These are phyloP conservation scores for Zootermopsis nevadensis DNA, from an alignment of 2,888 invertebrate genomes.

Conservation along the genomic window DNA sequence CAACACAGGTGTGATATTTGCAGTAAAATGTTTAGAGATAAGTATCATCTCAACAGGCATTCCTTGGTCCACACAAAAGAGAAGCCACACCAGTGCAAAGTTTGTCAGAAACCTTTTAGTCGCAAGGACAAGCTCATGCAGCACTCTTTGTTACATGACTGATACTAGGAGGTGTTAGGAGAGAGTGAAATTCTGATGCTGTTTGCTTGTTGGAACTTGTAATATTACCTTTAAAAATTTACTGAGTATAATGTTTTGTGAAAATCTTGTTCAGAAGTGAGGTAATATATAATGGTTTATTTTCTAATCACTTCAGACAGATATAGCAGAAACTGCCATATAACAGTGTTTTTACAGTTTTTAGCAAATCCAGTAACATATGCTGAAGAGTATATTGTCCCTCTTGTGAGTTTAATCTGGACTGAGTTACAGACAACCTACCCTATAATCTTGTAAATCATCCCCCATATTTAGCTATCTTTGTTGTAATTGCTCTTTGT, in stretches of 20 bases:
- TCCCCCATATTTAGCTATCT: no score
- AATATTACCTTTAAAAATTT: background rate
- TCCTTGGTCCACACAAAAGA: constrained; percentile 42
- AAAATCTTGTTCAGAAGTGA: background rate
- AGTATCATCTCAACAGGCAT: constrained; percentile 42
- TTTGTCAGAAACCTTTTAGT: constrained; percentile 44
- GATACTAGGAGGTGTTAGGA: background rate
- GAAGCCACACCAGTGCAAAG: constrained; percentile 38
- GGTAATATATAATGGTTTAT: no score
- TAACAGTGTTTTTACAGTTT: no score
- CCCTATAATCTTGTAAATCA: no score
- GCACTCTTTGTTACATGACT: constrained; percentile 1
- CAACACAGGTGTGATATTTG: constrained; percentile 57
- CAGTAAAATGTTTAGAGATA: constrained; percentile 58
- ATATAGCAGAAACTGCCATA: no score
- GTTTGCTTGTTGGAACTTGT: background rate
- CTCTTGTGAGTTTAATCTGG: no score
- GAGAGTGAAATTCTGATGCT: background rate
- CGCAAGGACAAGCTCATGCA: constrained; percentile 35
- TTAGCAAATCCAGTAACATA: no score
- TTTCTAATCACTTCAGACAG: no score
- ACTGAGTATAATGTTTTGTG: background rate
- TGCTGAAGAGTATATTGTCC: no score
- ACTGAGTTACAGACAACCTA: no score
- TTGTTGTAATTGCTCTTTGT: no score